Base-by-base conservation (phyloP, 2,797 vertebrate species). In the Microchirus variegatus region DNA sequence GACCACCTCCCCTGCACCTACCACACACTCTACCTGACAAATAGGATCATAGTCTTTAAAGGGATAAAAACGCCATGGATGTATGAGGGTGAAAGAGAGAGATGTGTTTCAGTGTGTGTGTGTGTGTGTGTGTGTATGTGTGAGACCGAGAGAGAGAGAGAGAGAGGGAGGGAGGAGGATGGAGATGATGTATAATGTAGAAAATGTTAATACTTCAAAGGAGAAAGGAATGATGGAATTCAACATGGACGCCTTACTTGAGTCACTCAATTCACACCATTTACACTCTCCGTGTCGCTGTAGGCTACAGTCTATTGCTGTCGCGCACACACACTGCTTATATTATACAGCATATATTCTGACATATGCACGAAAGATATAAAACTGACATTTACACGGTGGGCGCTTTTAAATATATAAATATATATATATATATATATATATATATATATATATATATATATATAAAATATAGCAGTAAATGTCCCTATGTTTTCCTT, bases 21-120 rank as follows among this genome's bases (percentile, higher is more conserved):
- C 77, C 88, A 87, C 86, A 90, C 89, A 78, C 83, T 86, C 83
- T 84, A 91, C 89, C 89, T 91, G 89, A 90, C 87, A 92, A 93
- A 93, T 87, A 87, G 89, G 91, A 91, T 92, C 86, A 90, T 65
- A 80, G 85, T 87, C 84, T 88, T 91, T 88, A 87, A 88, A 86
- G 79, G 88, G 84, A 88, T 87, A 87, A 90, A 90, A 84, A 87
- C 58, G 80, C 73, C n/a, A n/a, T 82, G 79, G 73, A 78, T 84
- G 81, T 86, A 82, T 75, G 59, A 82, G 81, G 75, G 77, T 83
- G 80, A 83, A 85, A 87, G 73, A 68, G 68, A 82, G 41, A 41
- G 40, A 41, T 55, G 75, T 70, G 37, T 44, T 19, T 61, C 56
- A 55, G 53, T 63, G 78, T 61, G 57, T 51, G 73, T 67, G 63